phyloP scores from a whole-genome alignment of 2,797 vertebrate species.

The Silurus aristotelis region DNA sequence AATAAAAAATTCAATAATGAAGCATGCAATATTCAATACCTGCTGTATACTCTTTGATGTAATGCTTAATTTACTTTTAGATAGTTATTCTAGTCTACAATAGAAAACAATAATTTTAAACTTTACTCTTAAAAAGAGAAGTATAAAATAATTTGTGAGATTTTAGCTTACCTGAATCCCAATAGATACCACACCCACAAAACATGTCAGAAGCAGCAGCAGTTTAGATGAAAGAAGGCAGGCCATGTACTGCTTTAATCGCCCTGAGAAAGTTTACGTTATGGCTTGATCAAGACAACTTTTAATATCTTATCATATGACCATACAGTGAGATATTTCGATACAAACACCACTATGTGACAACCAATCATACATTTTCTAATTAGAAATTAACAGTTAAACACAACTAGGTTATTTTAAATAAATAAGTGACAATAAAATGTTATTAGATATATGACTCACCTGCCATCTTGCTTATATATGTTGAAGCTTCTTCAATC shows the following conservation, averaged over 20 bases:
- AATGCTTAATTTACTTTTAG: neutral
- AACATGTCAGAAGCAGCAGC: neutral
- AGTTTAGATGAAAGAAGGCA: neutral
- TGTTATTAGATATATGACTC: neutral
- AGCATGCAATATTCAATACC: neutral
- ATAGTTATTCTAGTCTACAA: neutral
- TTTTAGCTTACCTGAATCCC: neutral
- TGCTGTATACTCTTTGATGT: neutral
- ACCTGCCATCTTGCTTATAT: neutral
- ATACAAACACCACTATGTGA: no score
- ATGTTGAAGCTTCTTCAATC: neutral
- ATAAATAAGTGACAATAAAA: neutral
- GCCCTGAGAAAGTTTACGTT: neutral
- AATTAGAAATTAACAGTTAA: neutral
- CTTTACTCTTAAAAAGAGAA: neutral
- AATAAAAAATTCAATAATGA: neutral
- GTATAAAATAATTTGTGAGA: neutral
- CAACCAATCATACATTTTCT: neutral
- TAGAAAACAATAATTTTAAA: neutral
- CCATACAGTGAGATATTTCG: no score
- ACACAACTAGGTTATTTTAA: neutral
- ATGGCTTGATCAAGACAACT: neutral
- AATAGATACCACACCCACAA: neutral
- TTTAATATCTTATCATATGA: no score
- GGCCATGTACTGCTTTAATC: neutral